phyloP scores from a whole-genome alignment of 2,888 invertebrate species.

The Heliconius sara region DNA sequence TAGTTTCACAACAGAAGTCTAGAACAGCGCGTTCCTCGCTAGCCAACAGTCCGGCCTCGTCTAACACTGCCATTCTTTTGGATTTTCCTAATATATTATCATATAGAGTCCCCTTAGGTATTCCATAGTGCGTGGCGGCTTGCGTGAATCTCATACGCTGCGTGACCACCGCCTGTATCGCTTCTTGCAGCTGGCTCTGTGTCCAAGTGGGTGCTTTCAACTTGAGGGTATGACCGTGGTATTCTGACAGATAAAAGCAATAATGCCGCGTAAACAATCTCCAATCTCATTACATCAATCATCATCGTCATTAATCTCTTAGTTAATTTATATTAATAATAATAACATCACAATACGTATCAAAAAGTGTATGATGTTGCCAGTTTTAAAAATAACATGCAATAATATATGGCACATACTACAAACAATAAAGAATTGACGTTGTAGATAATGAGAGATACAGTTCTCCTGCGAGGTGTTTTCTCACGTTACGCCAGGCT shows the following conservation, averaged over 20 bases:
- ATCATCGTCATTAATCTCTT: background rate
- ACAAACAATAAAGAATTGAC: constrained; percentile 49
- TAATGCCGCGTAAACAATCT: constrained; percentile 51
- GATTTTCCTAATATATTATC: constrained; percentile 91
- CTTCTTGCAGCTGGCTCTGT: constrained; percentile 88
- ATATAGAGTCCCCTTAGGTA: constrained; percentile 90
- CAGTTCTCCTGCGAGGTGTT: constrained; percentile 48
- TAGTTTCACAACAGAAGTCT: constrained; percentile 89
- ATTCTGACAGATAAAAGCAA: constrained; percentile 69
- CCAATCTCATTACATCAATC: background rate
- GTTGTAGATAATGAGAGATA: constrained; percentile 45
- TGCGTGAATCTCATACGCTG: constrained; percentile 91
- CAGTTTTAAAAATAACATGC: constrained; percentile 20
- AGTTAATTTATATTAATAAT: background rate
- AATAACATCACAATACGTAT: background rate
- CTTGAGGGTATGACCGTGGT: constrained; percentile 87
- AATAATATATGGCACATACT: constrained; percentile 43
- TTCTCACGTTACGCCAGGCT: constrained; percentile 56
- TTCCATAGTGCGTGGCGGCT: constrained; percentile 88
- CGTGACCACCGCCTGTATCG: constrained; percentile 89
- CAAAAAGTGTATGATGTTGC: background rate
- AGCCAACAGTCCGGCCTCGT: constrained; percentile 86
- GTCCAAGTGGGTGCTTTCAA: constrained; percentile 90
- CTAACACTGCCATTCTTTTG: constrained; percentile 89
- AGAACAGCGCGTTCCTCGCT: constrained; percentile 87